Percentiles rank a stretch among this genome's conserved stretches.
Conservation (phyloP, 1,140 invertebrate genomes). For the Macrocentrus cingulum region DNA sequence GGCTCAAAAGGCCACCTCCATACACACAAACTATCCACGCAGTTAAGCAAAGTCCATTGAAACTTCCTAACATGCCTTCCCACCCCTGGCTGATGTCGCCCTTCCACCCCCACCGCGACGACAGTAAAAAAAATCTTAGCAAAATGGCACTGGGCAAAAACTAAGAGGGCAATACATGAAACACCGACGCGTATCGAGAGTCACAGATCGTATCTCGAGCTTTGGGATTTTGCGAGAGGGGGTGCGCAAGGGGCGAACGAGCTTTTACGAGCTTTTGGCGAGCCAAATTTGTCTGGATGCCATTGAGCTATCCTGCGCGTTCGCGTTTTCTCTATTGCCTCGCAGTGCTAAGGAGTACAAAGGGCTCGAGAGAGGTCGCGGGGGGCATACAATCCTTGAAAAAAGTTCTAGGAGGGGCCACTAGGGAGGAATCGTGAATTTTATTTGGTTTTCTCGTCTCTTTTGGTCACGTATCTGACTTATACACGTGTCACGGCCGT, state of each 20-base stretch:
- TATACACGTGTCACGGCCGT: too few species aligned
- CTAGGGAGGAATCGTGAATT: too few species aligned
- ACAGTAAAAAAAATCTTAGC: slow-evolving; percentile 15
- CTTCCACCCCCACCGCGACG: neutral
- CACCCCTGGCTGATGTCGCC: neutral
- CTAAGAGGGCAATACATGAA: slow-evolving; percentile 25
- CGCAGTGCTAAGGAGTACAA: too few species aligned
- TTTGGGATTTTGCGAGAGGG: slow-evolving; percentile 26
- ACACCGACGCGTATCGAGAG: too few species aligned
- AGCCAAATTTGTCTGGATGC: slow-evolving; percentile 52
- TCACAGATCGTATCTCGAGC: slow-evolving; percentile 28
- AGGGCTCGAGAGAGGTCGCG: too few species aligned
- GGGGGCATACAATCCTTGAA: too few species aligned
- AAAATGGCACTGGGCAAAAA: slow-evolving; percentile 29
- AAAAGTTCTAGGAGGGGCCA: too few species aligned
- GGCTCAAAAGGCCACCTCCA: too few species aligned
- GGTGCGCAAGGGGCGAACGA: slow-evolving; percentile 3
- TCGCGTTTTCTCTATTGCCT: too few species aligned
- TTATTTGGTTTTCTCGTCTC: too few species aligned
- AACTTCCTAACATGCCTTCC: neutral
- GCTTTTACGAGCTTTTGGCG: slow-evolving; percentile 56
- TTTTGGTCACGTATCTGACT: too few species aligned
- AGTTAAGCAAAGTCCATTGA: slow-evolving; percentile 51
- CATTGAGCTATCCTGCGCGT: slow-evolving; percentile 38
- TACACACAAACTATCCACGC: too few species aligned